Conservation (phyloP, 2,888 invertebrate species). For the Luperina testacea region DNA sequence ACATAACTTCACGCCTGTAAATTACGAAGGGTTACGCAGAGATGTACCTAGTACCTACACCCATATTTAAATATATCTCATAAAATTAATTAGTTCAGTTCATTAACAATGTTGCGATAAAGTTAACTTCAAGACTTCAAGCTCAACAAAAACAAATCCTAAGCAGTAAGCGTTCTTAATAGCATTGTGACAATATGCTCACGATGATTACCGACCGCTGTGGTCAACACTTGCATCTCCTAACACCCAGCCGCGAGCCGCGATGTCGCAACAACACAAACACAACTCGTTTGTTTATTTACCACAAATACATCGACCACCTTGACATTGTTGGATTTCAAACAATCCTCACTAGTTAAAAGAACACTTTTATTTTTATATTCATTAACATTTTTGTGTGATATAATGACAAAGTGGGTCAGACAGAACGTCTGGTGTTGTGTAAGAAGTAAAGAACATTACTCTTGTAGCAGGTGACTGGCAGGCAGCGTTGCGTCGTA, state of each 20-base stretch:
- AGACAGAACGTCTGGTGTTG: conserved; percentile 19
- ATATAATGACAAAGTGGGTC: conserved; percentile 24
- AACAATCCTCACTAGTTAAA: conserved; percentile 17
- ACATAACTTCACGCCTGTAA: not conserved
- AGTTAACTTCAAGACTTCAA: not conserved
- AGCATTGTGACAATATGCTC: not conserved
- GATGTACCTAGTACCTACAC: not conserved
- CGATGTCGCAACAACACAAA: conserved; percentile 23
- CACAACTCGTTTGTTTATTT: conserved; percentile 24
- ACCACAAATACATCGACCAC: conserved; percentile 24
- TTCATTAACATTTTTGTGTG: conserved; percentile 34
- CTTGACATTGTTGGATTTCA: conserved; percentile 44
- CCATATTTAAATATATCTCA: not conserved
- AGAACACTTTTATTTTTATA: conserved; percentile 28
- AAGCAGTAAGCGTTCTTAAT: not conserved
- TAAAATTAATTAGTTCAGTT: not conserved
- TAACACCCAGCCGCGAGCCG: not conserved
- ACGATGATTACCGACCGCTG: not conserved
- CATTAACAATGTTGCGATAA: too few relatives aligned
- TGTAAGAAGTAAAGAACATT: conserved; percentile 20
- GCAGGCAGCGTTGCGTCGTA: conserved; percentile 3
- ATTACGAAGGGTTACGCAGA: too few relatives aligned
- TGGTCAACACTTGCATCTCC: not conserved
- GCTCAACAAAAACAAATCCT: not conserved
- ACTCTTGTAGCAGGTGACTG: conserved; percentile 17